Percentiles rank a stretch among this genome's conserved stretches.
Evolutionary conservation across 2,888 invertebrate genomes (phyloP).

Genomic region (Acronicta alni): DNA sequence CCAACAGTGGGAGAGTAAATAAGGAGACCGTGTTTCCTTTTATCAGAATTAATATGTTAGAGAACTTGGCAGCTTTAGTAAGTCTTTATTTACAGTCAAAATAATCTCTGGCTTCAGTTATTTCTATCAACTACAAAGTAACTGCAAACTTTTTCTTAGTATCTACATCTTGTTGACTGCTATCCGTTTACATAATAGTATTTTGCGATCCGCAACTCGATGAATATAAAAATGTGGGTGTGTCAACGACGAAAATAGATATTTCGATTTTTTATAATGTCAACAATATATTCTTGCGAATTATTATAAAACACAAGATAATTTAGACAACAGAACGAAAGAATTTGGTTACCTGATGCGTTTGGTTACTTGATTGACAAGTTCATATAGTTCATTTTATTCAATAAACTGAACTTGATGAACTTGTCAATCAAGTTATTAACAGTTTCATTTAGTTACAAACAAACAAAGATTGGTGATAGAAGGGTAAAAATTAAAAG

Average conservation of each 20-base stretch:
- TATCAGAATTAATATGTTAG: slow-evolving; percentile 13
- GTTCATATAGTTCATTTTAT: too few species aligned
- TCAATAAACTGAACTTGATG: too few species aligned
- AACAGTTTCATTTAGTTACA: too few species aligned
- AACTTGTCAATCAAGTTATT: too few species aligned
- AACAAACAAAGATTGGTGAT: too few species aligned
- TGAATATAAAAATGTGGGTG: slow-evolving; percentile 17
- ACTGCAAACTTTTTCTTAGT: slow-evolving; percentile 19
- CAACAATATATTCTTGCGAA: background rate
- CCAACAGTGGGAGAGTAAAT: too few species aligned
- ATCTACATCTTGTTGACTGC: slow-evolving; percentile 17
- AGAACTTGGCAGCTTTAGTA: slow-evolving; percentile 29
- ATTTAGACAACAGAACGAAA: too few species aligned
- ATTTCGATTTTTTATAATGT: background rate
- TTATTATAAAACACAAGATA: too few species aligned
- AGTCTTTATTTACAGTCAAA: slow-evolving; percentile 25
- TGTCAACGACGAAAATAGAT: slow-evolving; percentile 34
- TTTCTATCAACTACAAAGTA: slow-evolving; percentile 20
- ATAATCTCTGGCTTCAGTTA: slow-evolving; percentile 23
- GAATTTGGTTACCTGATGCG: too few species aligned
- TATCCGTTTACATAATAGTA: slow-evolving; percentile 5
- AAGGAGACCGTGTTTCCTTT: background rate
- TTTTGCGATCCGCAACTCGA: slow-evolving; percentile 3
- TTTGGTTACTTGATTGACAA: too few species aligned
- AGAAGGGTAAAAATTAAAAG: too few species aligned